Evolutionary conservation across 1,140 invertebrate species (phyloP), one percentile per base, ranked within the genome.

Genomic region (Caenorhabditis inopinata): DNA sequence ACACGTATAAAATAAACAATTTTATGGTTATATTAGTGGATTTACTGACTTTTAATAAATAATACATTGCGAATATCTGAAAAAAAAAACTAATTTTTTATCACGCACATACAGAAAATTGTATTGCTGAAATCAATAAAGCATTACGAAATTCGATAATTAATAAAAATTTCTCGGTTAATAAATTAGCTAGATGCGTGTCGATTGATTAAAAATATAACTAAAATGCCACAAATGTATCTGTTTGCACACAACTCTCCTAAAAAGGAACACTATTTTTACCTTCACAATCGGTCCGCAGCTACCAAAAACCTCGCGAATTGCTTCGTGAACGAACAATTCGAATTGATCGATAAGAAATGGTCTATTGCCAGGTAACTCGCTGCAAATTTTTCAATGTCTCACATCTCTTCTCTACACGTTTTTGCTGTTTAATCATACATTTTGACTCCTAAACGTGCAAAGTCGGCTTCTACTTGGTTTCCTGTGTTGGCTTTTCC

Each of bases 321-420:
- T 47, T 14, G 78, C 78, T 23, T 79, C 62, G 32, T 74, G 58
- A 16, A 79, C 78, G 42, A 79, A 58, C 27, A 49, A 16, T 35
- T 79, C 45, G 68, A 79, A 79, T 25, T 79, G 51, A 27, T 73
- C 58, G 32, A 68, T 47, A 16, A 18, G 18, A 27, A 79, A 79
- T 21, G 29, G 12, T 23, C 42, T 74, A 18, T 35, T 46, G 35
- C 49, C 62, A 42, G 45, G 51, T 14, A 79, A 45, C 45, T 79
- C 78, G 7, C 78, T 79, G 78, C 18, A 79, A 75, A 62, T 18
- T 47, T 77, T n/a, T n/a, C n/a, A n/a, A n/a, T n/a, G n/a, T n/a
- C n/a, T n/a, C n/a, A n/a, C n/a, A n/a, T n/a, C n/a, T n/a, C n/a
- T n/a, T n/a, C n/a, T n/a, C n/a, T n/a, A n/a, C n/a, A n/a, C 45